Evolutionary conservation across 2,888 invertebrate genomes (phyloP).

Genomic region (Calliopum simillimum): DNA sequence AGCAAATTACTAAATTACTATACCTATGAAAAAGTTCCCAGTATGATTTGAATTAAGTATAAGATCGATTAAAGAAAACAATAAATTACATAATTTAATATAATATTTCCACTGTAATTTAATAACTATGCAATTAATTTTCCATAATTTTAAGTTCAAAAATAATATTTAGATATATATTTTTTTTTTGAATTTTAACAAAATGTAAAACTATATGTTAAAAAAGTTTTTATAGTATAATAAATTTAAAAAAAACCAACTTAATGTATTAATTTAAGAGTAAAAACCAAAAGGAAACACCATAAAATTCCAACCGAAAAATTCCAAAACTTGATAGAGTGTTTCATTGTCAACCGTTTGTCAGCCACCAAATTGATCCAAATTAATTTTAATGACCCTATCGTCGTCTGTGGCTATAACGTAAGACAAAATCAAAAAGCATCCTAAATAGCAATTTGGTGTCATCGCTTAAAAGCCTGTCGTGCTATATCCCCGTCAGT

Average conservation of each 20-base stretch:
- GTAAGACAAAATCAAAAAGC: slow-evolving; percentile 47
- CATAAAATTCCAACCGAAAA: slow-evolving; percentile 3
- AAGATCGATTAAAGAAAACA: slow-evolving; percentile 17
- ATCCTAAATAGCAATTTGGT: slow-evolving; percentile 67
- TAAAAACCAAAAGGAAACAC: neutral
- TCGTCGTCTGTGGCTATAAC: slow-evolving; percentile 46
- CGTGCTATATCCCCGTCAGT: slow-evolving; percentile 47
- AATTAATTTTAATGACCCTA: slow-evolving; percentile 66
- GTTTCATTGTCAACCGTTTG: slow-evolving; percentile 65
- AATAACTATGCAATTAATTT: neutral
- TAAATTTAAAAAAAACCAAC: neutral
- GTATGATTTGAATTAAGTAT: neutral
- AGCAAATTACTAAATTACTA: neutral
- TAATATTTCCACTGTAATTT: neutral
- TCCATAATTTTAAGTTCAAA: neutral
- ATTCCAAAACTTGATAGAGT: slow-evolving; percentile 33
- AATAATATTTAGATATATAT: slow-evolving; percentile 35
- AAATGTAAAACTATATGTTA: slow-evolving; percentile 55
- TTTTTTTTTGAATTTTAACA: slow-evolving; percentile 33
- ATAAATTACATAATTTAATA: slow-evolving; percentile 44
- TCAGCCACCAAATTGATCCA: slow-evolving; percentile 65
- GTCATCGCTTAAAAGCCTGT: slow-evolving; percentile 67
- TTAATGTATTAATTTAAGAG: slow-evolving; percentile 14
- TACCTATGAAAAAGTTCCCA: neutral
- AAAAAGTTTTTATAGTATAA: slow-evolving; percentile 13